These are phyloP conservation scores for Parelbella ahira DNA, from an alignment of 2,888 invertebrate genomes.

Conservation along the genomic window DNA sequence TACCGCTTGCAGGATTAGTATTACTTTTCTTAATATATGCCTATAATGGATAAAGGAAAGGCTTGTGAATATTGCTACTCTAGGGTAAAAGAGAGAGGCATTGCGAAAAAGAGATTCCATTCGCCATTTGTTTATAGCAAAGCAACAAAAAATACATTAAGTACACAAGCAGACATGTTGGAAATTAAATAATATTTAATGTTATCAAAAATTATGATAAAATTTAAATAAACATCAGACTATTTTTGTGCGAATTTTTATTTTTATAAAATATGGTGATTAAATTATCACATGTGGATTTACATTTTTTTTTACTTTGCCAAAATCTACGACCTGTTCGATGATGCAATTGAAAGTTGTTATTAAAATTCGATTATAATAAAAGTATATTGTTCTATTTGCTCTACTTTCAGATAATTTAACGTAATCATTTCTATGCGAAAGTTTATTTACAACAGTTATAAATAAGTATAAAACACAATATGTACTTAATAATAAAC, in stretches of 20 bases:
- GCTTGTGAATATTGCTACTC: slow-evolving; percentile 65
- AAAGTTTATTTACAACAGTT: slow-evolving; percentile 24
- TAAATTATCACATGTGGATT: too few relatives aligned
- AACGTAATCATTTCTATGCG: slow-evolving; percentile 22
- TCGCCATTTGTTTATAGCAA: slow-evolving; percentile 13
- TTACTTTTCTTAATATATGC: too few relatives aligned
- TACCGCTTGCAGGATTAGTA: too few relatives aligned
- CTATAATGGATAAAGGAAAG: slow-evolving; percentile 38
- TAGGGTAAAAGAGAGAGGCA: slow-evolving; percentile 32
- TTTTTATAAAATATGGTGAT: too few relatives aligned
- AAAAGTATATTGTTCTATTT: slow-evolving; percentile 20
- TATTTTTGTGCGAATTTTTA: too few relatives aligned
- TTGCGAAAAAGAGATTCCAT: slow-evolving; percentile 29
- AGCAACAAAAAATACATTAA: too few relatives aligned
- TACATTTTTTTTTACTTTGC: too few relatives aligned
- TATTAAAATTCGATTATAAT: background rate
- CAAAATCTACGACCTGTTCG: slow-evolving; percentile 10
- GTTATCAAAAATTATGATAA: too few relatives aligned
- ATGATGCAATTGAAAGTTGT: slow-evolving; percentile 8
- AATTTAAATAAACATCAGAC: too few relatives aligned
- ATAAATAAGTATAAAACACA: slow-evolving; percentile 13
- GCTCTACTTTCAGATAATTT: slow-evolving; percentile 17
- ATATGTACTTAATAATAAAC: slow-evolving; percentile 20
- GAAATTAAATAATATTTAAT: too few relatives aligned
- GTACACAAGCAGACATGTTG: too few relatives aligned